These are phyloP conservation scores for Megaceryle torquata DNA, from an alignment of 2,113 vertebrate species.

Conservation along the genomic window DNA sequence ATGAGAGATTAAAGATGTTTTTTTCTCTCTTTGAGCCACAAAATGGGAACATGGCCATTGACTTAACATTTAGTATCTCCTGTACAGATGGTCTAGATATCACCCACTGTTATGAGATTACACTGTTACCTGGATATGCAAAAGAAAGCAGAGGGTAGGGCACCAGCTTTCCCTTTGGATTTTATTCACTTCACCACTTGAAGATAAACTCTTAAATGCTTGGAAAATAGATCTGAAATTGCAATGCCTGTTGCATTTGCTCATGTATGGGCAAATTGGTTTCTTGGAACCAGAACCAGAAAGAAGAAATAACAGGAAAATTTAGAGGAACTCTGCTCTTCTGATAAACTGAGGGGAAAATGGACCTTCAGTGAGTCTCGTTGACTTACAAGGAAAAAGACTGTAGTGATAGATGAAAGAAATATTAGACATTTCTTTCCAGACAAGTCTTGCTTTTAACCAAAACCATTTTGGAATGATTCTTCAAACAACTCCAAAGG, in stretches of 20 bases:
- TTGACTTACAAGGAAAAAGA: neutral
- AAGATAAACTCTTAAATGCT: neutral
- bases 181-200: neutral
- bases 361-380: neutral
- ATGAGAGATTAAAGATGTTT: neutral
- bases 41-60: neutral
- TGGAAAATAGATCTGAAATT: neutral
- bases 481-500: neutral
- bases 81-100: neutral
- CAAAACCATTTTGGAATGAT: neutral
- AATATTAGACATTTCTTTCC: neutral
- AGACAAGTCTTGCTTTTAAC: neutral
- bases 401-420: neutral
- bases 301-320: neutral
- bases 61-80: neutral
- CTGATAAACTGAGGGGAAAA: neutral
- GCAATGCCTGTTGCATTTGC: neutral
- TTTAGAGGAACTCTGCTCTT: neutral
- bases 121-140: neutral
- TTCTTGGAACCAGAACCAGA: neutral
- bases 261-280: neutral
- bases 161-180: neutral
- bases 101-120: neutral
- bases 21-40: neutral
- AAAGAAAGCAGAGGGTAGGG: neutral